A percentile compares a stretch with the other conserved stretches of the same genome.
Conservation (phyloP, 2,888 invertebrate genomes). For the Cryptus armator region DNA sequence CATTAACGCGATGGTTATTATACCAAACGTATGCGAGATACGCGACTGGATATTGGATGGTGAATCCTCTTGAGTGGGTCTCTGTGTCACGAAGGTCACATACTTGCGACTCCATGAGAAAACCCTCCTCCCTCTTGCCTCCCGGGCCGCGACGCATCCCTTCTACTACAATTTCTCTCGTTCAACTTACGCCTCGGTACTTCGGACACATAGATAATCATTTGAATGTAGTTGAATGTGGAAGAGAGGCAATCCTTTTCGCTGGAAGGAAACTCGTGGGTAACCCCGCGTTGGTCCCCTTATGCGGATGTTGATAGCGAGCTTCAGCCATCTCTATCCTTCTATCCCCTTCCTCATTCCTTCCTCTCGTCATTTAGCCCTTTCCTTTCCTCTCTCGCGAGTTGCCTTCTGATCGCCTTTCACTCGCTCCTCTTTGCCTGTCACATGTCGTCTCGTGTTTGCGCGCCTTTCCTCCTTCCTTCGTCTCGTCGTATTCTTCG, state of each 20-base stretch:
- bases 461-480: conserved; percentile 24
- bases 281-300: conserved; percentile 53
- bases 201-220: conserved; percentile 35
- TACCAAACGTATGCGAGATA: conserved; percentile 40
- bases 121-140: conserved; percentile 13
- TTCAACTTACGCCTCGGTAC: not conserved
- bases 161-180: conserved; percentile 36
- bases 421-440: conserved; percentile 18
- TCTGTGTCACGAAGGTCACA: conserved; percentile 84
- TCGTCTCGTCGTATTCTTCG: conserved; percentile 29
- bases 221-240: conserved; percentile 15
- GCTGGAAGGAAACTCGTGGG: conserved; percentile 48
- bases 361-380: conserved; percentile 27
- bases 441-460: conserved; percentile 13
- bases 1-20: conserved; percentile 17
- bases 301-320: conserved; percentile 66
- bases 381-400: conserved; percentile 30
- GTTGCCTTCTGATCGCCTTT: conserved; percentile 38
- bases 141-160: conserved; percentile 24
- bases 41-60: conserved; percentile 41
- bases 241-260: conserved; percentile 42
- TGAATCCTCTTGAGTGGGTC: conserved; percentile 81
- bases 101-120: conserved; percentile 72
- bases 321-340: conserved; percentile 31
- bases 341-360: conserved; percentile 16